Evolutionary conservation across 64 coral and sea anemone genomes (phyloP).

Genomic region (Anthopleura sola): DNA sequence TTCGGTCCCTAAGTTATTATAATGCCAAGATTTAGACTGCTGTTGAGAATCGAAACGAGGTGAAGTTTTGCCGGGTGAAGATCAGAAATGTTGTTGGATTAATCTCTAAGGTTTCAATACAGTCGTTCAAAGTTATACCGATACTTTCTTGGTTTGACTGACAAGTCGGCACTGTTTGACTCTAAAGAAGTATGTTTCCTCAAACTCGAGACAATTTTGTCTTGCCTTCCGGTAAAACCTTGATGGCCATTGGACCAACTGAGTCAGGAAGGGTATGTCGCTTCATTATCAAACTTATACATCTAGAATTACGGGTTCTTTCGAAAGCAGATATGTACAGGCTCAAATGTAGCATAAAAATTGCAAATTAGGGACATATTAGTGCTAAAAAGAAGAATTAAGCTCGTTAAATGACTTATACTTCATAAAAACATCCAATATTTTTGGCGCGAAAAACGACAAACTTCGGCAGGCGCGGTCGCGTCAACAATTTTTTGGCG

Average conservation of each 20-base stretch:
- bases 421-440: background rate
- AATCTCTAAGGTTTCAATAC: background rate
- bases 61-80: background rate
- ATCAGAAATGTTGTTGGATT: background rate
- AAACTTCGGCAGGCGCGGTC: background rate
- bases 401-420: background rate
- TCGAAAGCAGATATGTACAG: background rate
- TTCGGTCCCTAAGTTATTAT: background rate
- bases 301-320: background rate
- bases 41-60: background rate
- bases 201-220: background rate
- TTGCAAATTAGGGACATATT: background rate
- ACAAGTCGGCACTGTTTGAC: background rate
- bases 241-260: background rate
- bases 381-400: background rate
- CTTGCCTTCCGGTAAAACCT: background rate
- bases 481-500: background rate
- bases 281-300: background rate
- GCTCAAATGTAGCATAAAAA: background rate
- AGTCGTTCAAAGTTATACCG: background rate
- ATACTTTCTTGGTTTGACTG: constrained; percentile 1
- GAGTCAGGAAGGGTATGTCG: background rate
- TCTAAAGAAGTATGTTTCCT: background rate
- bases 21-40: background rate
- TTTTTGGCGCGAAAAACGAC: background rate